phyloP scores from a whole-genome alignment of 2,888 invertebrate genomes.

The Chalcis sispes region DNA sequence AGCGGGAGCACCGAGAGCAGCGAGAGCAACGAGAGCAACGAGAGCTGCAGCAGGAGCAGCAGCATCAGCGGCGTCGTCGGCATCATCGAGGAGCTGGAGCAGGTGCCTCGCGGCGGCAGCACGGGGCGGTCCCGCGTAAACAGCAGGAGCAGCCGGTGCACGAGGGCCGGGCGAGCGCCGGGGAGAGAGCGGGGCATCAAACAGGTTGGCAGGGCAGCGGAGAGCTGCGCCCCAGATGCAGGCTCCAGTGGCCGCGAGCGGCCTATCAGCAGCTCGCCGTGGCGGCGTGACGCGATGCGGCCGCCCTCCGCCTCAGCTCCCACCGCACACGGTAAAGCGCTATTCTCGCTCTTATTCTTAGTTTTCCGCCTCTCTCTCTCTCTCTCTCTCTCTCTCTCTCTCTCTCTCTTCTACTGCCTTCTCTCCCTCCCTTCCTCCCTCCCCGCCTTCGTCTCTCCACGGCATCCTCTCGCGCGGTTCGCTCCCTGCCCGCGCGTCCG shows the following conservation, averaged over 20 bases:
- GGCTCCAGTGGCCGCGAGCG: slow-evolving; percentile 66
- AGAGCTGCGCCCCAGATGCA: slow-evolving; percentile 73
- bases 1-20: not conserved
- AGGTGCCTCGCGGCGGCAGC: slow-evolving; percentile 46
- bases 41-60: not conserved
- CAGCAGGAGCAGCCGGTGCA: slow-evolving; percentile 26
- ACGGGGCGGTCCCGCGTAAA: not conserved
- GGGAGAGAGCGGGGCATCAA: not conserved
- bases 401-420: not conserved
- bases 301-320: slow-evolving; percentile 68
- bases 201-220: no score
- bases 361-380: not conserved
- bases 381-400: not conserved
- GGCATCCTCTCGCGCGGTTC: no score
- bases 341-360: not conserved
- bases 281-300: slow-evolving; percentile 76
- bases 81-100: slow-evolving; percentile 17
- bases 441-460: no score
- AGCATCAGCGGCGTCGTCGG: not conserved
- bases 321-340: slow-evolving; percentile 59
- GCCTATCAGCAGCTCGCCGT: slow-evolving; percentile 60
- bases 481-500: no score
- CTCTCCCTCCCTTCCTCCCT: not conserved
- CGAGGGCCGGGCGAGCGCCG: slow-evolving; percentile 56
- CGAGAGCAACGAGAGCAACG: not conserved